Evolutionary conservation across 2,888 invertebrate genomes (phyloP).

Genomic region (Zaprionus bogoriensis): DNA sequence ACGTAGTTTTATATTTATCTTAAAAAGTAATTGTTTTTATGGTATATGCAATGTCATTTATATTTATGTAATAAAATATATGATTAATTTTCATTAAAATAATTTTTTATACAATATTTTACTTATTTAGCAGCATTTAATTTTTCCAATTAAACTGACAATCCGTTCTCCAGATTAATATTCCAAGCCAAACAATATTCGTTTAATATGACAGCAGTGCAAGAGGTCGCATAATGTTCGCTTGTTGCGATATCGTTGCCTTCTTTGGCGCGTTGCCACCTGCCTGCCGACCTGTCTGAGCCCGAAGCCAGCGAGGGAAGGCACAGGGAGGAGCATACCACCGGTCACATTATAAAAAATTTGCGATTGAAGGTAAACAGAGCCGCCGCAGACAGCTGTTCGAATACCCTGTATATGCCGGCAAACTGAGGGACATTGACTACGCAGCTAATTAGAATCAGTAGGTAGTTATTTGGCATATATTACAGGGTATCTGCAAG

Average conservation of each 20-base stretch:
- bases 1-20: no score
- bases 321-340: slow-evolving; percentile 11
- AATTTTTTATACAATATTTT: no score
- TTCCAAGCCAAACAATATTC: slow-evolving; percentile 9
- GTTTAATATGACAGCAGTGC: slow-evolving; percentile 12
- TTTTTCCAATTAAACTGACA: neutral
- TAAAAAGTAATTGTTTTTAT: neutral
- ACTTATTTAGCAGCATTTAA: neutral
- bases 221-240: slow-evolving; percentile 38
- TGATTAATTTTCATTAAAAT: no score
- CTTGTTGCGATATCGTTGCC: slow-evolving; percentile 26
- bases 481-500: neutral
- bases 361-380: slow-evolving; percentile 42
- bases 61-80: neutral
- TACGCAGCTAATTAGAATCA: no score
- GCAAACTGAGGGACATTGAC: neutral
- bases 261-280: slow-evolving; percentile 39
- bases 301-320: neutral
- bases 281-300: slow-evolving; percentile 24
- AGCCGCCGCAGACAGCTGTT: slow-evolving; percentile 36
- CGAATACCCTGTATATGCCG: slow-evolving; percentile 19
- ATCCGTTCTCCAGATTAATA: neutral
- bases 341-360: slow-evolving; percentile 31
- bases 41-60: no score
- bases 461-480: no score